Evolutionary conservation across 2,113 vertebrate genomes (phyloP), one percentile per base, ranked within the genome.

Genomic region (Cnemophilus loriae): DNA sequence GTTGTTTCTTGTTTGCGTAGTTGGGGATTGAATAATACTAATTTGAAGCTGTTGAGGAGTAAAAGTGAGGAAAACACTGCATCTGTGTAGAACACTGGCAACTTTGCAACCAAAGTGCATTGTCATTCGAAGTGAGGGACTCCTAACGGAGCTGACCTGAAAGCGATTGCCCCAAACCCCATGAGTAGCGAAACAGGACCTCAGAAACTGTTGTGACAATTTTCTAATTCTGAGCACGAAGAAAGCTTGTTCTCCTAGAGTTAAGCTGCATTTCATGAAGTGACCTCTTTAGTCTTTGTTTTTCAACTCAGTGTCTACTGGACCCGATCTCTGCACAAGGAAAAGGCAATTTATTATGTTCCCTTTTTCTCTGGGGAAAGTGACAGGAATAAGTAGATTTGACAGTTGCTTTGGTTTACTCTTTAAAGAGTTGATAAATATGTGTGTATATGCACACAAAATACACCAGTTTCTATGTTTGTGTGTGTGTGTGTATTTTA

Each of bases 151-250:
- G 4, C 47, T 65, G 41, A 19, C 24, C 55, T 78, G 60, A 77
- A 87, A 84, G 28, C 2, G 6, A n/a, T 46, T 78, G 32, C 49
- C n/a, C 8, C 23, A 65, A 67, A n/a, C 28, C 21, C 37, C 19
- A 37, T 0, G 68, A 32, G 22, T 4, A 90, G 69, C 1, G 23
- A 78, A 78, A 28, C 0, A 0, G 10, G 32, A 79, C n/a, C 50
- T 77, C 32, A 32, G 32, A 77, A 88, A 37, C 39, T 35, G 55
- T 57, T 71, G 44, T 57, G 59, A 85, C 41, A 49, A 49, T 17
- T 20, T 49, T 23, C 21, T 49, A 49, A 35, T 64, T 85, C 75
- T 69, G 49, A 73, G 49, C 28, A 44, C 0, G 5, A 53, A 55
- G 55, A 46, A 69, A 74, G 9, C 16, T 74, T 68, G 15, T 50